phyloP scores from a whole-genome alignment of 1,140 invertebrate species.

The Harpegnathos saltator region DNA sequence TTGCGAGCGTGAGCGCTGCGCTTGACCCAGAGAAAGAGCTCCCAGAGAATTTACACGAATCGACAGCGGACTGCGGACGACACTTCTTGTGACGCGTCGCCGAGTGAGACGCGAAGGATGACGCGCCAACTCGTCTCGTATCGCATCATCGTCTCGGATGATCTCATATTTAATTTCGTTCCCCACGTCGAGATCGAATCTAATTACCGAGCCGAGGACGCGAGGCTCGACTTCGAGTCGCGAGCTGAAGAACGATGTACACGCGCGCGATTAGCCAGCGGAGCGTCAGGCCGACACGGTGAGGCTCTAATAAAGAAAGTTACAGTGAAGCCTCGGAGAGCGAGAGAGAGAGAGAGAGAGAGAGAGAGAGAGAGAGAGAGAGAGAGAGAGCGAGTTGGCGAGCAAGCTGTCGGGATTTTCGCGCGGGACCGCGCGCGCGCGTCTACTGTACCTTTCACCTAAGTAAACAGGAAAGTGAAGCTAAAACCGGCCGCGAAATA shows the following conservation, averaged over 20 bases:
- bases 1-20: neutral
- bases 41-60: neutral
- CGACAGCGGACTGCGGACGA: no score
- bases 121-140: neutral
- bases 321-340: neutral
- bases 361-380: no score
- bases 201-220: no score
- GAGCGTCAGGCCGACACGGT: neutral
- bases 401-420: constrained; percentile 37
- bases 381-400: no score
- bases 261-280: neutral
- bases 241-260: neutral
- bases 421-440: neutral
- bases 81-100: neutral
- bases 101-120: neutral
- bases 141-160: no score
- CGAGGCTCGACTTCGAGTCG: no score
- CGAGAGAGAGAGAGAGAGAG: no score
- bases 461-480: constrained; percentile 55
- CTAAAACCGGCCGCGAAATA: constrained; percentile 46
- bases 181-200: no score
- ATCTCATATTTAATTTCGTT: no score
- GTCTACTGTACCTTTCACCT: constrained; percentile 1
- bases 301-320: constrained; percentile 44
- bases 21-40: constrained; percentile 49